A percentile compares a stretch with the other conserved stretches of the same genome.
phyloP scores from a whole-genome alignment of 1,140 invertebrate species.

The Neocloeon triangulifer region DNA sequence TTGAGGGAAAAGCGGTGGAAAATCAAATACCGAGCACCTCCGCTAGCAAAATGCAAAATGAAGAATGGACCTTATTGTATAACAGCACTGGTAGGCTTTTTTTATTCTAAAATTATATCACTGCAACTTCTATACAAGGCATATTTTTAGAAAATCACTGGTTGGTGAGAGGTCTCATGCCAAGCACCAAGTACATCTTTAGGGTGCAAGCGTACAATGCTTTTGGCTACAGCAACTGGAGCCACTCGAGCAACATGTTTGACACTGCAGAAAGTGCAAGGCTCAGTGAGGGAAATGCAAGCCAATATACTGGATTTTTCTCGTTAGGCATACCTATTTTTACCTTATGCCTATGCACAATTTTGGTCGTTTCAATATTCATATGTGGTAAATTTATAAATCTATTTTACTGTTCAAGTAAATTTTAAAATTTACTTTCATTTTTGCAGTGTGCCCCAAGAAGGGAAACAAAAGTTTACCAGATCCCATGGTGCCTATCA shows the following conservation, averaged over 20 bases:
- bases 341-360: too few relatives aligned
- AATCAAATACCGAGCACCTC: not conserved
- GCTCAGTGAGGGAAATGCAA: conserved; percentile 27
- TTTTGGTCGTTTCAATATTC: too few relatives aligned
- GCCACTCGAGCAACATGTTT: conserved; percentile 31
- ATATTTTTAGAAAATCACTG: conserved; percentile 45
- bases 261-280: conserved; percentile 28
- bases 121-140: too few relatives aligned
- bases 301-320: too few relatives aligned
- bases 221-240: conserved; percentile 53
- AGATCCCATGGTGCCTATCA: conserved; percentile 16
- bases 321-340: too few relatives aligned
- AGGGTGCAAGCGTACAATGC: conserved; percentile 53
- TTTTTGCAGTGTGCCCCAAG: conserved; percentile 15
- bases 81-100: conserved; percentile 43
- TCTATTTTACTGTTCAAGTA: conserved; percentile 10
- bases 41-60: conserved; percentile 20
- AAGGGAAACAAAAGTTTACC: conserved; percentile 20
- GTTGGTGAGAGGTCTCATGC: conserved; percentile 42
- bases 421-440: conserved; percentile 6
- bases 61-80: conserved; percentile 43
- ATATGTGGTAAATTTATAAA: too few relatives aligned
- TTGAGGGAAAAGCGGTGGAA: conserved; percentile 22
- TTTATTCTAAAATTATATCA: too few relatives aligned
- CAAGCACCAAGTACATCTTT: conserved; percentile 35